These are phyloP conservation scores for Chaetodon trifasciatus DNA, from an alignment of 2,797 vertebrate genomes.

Conservation along the genomic window DNA sequence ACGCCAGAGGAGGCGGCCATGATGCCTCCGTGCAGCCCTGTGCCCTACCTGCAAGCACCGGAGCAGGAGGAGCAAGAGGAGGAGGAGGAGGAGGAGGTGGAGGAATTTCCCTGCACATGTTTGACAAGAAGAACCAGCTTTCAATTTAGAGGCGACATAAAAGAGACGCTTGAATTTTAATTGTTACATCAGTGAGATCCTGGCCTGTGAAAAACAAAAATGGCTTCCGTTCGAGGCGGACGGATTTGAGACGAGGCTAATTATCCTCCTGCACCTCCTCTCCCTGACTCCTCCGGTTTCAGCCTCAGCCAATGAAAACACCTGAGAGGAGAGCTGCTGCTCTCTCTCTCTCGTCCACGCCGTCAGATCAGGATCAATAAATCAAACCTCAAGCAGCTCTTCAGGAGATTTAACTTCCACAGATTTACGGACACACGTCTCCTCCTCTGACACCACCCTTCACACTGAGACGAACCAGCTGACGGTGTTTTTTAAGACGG, in stretches of 20 bases:
- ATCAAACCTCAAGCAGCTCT: too few relatives aligned
- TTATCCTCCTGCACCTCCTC: background rate
- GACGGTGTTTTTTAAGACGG: too few relatives aligned
- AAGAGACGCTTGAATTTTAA: slow-evolving; percentile 3
- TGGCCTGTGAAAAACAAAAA: background rate
- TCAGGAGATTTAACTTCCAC: too few relatives aligned
- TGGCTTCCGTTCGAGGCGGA: background rate
- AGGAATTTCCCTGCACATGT: slow-evolving; percentile 4
- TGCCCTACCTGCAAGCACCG: slow-evolving; percentile 11
- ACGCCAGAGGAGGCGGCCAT: slow-evolving; percentile 22
- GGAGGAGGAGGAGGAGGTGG: background rate
- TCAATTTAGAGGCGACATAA: slow-evolving; percentile 5
- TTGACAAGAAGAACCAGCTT: slow-evolving; percentile 12
- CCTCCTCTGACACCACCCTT: too few relatives aligned
- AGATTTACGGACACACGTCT: too few relatives aligned
- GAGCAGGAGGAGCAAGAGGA: background rate
- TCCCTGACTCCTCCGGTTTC: background rate
- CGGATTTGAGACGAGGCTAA: background rate
- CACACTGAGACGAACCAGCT: too few relatives aligned
- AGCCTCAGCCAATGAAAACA: background rate
- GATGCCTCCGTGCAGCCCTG: slow-evolving; percentile 6
- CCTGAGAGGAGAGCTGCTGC: background rate
- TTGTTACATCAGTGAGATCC: slow-evolving; percentile 14
- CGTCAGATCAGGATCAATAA: too few relatives aligned
- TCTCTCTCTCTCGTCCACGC: background rate